Evolutionary conservation across 2,113 vertebrate genomes (phyloP), one percentile per base, ranked within the genome.

Genomic region (Prochilodus magdalenae): DNA sequence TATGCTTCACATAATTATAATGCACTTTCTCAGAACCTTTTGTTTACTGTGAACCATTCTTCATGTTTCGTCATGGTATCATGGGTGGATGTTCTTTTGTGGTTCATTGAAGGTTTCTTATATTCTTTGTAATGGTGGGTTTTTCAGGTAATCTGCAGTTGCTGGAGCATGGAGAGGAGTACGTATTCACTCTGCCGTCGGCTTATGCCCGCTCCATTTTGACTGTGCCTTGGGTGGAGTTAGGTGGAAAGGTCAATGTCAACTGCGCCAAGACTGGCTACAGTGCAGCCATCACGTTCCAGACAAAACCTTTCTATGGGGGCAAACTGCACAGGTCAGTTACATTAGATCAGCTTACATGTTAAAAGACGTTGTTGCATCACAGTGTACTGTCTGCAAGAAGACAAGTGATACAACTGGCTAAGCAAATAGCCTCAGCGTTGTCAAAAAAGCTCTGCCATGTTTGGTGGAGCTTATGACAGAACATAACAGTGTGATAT

Each of bases 251-350:
- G 92, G 95, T 99, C 87, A 96, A 91, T 83, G 96, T 99, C 86
- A 95, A 88, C 92, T 99, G 98, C 90, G 88, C 86, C 75, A 98
- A 98, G 89, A 96, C 96, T 0, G 98, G 97, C 1, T 98, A 98
- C 89, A 97, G 97, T 0, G 98, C 98, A 30, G 91, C 95, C 91
- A 97, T 99, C 94, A 99, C 96, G 63, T 99, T 99, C 81, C 98
- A 99, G 88, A 99, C 98, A 4, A 99, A 99, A 83, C 98, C 98
- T 0, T 99, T 99, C 86, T 99, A 99, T 0, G 98, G 98, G 26
- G 98, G 98, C 83, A 99, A 96, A 89, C 86, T 99, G 49, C 98
- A 99, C 93, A 95, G 96, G 98, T 98, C 93, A 81, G 82, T 75
- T n/a, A 24, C 71, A 44, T 33, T 5, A 20, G 69, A 53, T 84